Evolutionary conservation across 2,797 vertebrate species (phyloP).

Genomic region (Gymnothorax reevesii): DNA sequence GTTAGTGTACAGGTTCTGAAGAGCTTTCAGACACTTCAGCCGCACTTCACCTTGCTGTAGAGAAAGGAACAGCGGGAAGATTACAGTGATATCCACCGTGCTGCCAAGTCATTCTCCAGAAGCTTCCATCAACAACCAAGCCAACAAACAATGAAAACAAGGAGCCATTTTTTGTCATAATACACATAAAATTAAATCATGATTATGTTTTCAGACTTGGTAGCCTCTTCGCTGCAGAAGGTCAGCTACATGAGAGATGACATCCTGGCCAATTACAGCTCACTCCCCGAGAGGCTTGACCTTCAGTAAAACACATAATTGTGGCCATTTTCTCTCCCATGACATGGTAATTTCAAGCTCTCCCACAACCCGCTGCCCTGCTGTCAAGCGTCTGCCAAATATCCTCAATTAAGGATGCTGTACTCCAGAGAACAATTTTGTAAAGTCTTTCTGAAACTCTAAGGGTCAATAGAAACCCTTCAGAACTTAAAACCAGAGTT

Average conservation of each 20-base stretch:
- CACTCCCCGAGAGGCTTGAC: neutral
- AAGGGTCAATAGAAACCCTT: neutral
- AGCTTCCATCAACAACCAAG: neutral
- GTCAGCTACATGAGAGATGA: neutral
- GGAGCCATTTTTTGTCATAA: neutral
- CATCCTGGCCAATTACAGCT: neutral
- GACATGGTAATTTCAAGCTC: neutral
- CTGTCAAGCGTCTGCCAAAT: neutral
- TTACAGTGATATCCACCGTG: neutral
- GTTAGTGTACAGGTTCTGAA: conserved; percentile 98
- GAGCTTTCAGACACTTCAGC: conserved; percentile 97
- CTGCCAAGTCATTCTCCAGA: neutral
- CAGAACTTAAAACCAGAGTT: neutral
- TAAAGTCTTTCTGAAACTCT: neutral
- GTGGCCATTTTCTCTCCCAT: neutral
- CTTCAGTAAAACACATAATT: neutral
- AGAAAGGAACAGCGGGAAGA: conserved; percentile 38
- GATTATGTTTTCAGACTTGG: neutral
- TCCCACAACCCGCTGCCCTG: neutral
- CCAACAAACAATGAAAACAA: neutral
- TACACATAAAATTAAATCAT: neutral
- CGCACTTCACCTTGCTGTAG: conserved; percentile 97
- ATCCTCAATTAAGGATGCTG: neutral
- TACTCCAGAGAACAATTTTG: neutral
- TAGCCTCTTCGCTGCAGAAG: neutral